A percentile compares a stretch with the other conserved stretches of the same genome.
phyloP scores from a whole-genome alignment of 2,797 vertebrate genomes.

The Ataeniobius toweri region DNA sequence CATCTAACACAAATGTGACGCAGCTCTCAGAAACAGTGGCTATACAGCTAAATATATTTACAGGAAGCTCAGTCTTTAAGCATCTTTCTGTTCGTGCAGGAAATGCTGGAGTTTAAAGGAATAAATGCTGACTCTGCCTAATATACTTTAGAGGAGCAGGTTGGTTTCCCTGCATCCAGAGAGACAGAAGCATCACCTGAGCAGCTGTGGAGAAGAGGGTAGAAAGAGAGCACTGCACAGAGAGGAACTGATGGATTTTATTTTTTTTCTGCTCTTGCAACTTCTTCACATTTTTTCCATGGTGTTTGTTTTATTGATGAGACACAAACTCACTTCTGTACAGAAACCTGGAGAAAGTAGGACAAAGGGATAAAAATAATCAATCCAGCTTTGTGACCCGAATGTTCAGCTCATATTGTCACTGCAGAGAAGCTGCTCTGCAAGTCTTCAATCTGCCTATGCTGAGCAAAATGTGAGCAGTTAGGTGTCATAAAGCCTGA shows the following conservation, averaged over 20 bases:
- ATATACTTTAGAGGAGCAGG: constrained; percentile 2
- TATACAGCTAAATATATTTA: no score
- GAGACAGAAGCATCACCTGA: constrained; percentile 45
- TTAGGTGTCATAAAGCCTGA: constrained; percentile 62
- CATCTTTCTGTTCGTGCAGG: no score
- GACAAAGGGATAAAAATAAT: constrained; percentile 57
- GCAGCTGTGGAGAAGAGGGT: constrained; percentile 24
- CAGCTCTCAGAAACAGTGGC: no score
- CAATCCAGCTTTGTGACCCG: constrained; percentile 43
- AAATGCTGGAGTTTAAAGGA: no score
- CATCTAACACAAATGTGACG: no score
- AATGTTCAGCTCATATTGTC: constrained; percentile 42
- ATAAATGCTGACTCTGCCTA: no score
- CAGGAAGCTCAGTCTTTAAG: no score
- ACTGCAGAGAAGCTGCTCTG: constrained; percentile 46
- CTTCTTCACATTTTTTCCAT: constrained; percentile 13
- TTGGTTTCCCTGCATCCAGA: constrained; percentile 50
- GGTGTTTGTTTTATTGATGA: constrained; percentile 56
- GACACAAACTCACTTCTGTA: constrained; percentile 45
- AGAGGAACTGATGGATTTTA: constrained; percentile 37
- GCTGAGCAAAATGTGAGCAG: constrained; percentile 40
- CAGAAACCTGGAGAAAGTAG: constrained; percentile 38
- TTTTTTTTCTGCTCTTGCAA: constrained; percentile 6
- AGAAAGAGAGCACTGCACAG: constrained; percentile 18
- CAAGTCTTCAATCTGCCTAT: constrained; percentile 34